Conservation (phyloP, 2,797 vertebrate species). For the Phataginus tetradactyla region DNA sequence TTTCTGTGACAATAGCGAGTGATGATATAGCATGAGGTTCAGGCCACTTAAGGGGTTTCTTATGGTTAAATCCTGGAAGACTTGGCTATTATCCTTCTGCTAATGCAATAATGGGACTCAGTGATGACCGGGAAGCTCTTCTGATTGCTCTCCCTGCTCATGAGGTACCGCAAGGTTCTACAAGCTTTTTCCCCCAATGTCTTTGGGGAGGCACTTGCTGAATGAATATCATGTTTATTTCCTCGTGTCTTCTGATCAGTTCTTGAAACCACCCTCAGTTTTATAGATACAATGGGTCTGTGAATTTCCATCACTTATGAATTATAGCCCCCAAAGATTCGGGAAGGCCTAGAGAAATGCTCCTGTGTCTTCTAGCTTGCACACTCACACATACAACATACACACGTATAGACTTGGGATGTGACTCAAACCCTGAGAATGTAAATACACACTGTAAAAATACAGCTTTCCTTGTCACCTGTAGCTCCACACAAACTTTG, state of each 20-base stretch:
- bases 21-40: slow-evolving; percentile 83
- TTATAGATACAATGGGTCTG: too few species aligned
- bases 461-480: background rate
- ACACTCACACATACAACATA: too few species aligned
- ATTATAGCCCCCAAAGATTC: background rate
- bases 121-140: background rate
- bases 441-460: background rate
- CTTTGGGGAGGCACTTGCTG: background rate
- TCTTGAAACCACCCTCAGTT: background rate
- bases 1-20: slow-evolving; percentile 86
- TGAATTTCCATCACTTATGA: background rate
- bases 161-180: background rate
- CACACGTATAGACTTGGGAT: fast-evolving
- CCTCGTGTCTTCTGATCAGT: background rate
- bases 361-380: background rate
- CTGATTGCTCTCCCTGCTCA: background rate
- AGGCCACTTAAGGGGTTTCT: slow-evolving; percentile 82
- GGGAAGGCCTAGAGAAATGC: background rate
- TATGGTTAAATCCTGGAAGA: slow-evolving; percentile 79
- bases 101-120: slow-evolving; percentile 70
- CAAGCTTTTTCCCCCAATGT: background rate
- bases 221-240: background rate
- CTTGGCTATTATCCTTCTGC: slow-evolving; percentile 69
- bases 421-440: background rate
- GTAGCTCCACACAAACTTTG: background rate